These are phyloP conservation scores for Amphimallon solstitiale DNA, from an alignment of 2,888 invertebrate genomes.

Conservation along the genomic window DNA sequence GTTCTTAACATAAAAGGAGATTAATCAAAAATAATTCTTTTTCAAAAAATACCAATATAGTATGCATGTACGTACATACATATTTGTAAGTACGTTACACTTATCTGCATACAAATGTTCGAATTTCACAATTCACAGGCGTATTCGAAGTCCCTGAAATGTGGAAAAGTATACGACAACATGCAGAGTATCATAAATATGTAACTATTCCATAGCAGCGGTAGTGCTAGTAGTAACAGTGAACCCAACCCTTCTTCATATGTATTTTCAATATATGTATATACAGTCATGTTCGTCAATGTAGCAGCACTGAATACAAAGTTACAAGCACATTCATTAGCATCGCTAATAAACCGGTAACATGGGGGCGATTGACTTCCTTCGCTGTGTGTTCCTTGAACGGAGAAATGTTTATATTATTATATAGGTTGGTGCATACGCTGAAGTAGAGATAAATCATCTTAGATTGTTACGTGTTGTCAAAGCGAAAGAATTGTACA, in stretches of 20 bases:
- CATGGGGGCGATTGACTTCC: conserved; percentile 38
- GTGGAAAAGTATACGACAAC: not conserved
- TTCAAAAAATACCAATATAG: too few relatives aligned
- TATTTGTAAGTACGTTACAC: too few relatives aligned
- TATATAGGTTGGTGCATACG: not conserved
- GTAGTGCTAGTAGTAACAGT: not conserved
- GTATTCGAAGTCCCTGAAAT: conserved; percentile 1
- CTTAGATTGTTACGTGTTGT: conserved; percentile 12
- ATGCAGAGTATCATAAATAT: not conserved
- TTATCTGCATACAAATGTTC: not conserved
- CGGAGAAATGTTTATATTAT: not conserved
- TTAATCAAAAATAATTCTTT: conserved; percentile 11
- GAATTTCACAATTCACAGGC: conserved; percentile 13
- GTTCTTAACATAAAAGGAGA: not conserved
- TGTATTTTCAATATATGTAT: conserved; percentile 11
- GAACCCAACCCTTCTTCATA: conserved; percentile 21
- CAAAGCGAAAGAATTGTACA: conserved; percentile 3
- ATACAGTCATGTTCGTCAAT: conserved; percentile 16
- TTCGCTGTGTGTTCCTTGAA: conserved; percentile 17
- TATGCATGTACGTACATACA: too few relatives aligned
- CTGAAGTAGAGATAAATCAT: conserved; percentile 25
- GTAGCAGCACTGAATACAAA: conserved; percentile 9
- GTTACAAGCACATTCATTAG: conserved; percentile 43
- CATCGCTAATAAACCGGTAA: conserved; percentile 42
- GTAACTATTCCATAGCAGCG: not conserved